Evolutionary conservation across 2,113 vertebrate species (phyloP).

Genomic region (Paramormyrops kingsleyae): DNA sequence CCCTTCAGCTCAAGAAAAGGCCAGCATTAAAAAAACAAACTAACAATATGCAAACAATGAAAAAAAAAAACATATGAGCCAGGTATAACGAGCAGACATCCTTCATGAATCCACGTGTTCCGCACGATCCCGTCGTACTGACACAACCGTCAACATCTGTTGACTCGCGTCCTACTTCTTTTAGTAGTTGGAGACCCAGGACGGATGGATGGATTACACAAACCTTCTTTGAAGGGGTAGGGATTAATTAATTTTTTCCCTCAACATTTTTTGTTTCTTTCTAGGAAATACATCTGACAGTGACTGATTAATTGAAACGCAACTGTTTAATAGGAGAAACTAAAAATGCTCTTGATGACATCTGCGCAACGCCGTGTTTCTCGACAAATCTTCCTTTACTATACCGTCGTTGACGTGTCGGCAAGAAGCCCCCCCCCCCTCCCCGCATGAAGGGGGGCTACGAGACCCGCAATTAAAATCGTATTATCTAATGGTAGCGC

Average conservation of each 20-base stretch:
- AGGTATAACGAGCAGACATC: not conserved
- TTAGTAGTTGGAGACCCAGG: not conserved
- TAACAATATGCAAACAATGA: not conserved
- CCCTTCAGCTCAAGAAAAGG: not conserved
- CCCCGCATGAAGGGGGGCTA: not conserved
- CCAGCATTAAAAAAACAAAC: not conserved
- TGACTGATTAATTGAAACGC: not conserved
- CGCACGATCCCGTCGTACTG: not conserved
- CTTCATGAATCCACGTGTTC: not conserved
- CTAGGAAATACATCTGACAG: not conserved
- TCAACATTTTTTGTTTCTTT: not conserved
- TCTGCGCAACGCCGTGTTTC: not conserved
- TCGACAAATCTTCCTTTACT: not conserved
- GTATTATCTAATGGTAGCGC: conserved; percentile 46
- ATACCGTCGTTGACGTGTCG: not conserved
- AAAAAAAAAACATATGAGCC: not conserved
- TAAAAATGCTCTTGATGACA: not conserved
- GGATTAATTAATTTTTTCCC: not conserved
- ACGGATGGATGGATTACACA: not conserved
- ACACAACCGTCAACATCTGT: not conserved
- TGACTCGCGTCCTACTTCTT: not conserved
- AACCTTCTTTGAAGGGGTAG: not conserved
- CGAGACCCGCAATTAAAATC: conserved; percentile 53
- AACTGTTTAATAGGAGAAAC: not conserved
- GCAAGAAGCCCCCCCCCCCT: not conserved